phyloP scores from a whole-genome alignment of 2,888 invertebrate genomes.

The Aphrophora alni region DNA sequence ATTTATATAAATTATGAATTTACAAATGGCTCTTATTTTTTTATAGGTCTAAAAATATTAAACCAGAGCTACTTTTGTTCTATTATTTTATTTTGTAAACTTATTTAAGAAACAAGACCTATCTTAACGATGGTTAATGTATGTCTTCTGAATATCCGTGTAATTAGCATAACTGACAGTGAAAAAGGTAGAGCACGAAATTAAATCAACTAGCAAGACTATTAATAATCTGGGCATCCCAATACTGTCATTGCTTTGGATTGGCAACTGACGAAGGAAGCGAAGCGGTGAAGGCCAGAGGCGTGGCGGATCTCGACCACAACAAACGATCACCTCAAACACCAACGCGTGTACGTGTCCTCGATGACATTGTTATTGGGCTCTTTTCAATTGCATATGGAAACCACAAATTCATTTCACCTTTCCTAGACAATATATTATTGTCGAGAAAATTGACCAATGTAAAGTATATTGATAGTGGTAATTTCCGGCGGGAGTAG shows the following conservation, averaged over 20 bases:
- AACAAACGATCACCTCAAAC: background rate
- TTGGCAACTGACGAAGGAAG: background rate
- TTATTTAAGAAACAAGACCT: too few species aligned
- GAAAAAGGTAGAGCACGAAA: background rate
- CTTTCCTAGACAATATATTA: background rate
- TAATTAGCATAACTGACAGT: background rate
- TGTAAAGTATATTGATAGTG: background rate
- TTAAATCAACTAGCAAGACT: background rate
- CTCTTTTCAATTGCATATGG: background rate
- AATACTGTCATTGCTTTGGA: background rate
- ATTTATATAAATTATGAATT: too few species aligned
- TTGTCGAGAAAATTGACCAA: background rate
- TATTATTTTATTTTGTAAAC: too few species aligned
- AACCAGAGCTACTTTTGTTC: too few species aligned
- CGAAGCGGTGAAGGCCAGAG: background rate
- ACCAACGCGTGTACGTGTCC: too few species aligned
- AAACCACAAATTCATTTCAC: conserved; percentile 5
- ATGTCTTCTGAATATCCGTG: background rate
- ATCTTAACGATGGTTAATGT: too few species aligned
- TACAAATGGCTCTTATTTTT: too few species aligned
- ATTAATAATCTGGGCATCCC: background rate
- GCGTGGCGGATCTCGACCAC: background rate
- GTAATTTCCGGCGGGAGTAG: background rate
- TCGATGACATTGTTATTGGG: background rate
- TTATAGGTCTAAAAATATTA: too few species aligned